Evolutionary conservation across 1,140 invertebrate genomes (phyloP), one percentile per base, ranked within the genome.

Genomic region (Orius laevigatus): DNA sequence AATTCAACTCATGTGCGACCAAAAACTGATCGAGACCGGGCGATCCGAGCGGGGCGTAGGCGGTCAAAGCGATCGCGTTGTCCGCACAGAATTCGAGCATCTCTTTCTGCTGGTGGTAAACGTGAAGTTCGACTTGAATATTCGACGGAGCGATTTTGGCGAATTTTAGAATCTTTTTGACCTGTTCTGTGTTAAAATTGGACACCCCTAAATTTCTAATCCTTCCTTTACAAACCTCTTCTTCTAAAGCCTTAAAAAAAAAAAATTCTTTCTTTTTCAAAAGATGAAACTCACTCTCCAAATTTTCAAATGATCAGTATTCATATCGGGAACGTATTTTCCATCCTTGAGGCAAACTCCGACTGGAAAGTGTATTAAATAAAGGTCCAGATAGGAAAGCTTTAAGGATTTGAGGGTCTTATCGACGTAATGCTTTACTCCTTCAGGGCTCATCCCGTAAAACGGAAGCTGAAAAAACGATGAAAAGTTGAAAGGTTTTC

Each of bases 11-110:
- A 42, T 18, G 12, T 16, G 18, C 40, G 5, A 42, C 14, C 4
- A 42, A 18, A 11, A 16, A 18, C 18, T 42, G 12, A 42, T 16
- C 12, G 10, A 51, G 38, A 10, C 36, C 44, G 9, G 74, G 77
- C 2, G 79, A 79, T 1, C 82, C 88, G 2, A 94, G 62, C 1
- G 88, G 84, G 16, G 81, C 78, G 58, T 92, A 94, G 0, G 82
- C 86, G 0, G 79, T 86, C 14, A 93, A 62, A 0, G 72, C 63
- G 19, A 93, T 86, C 18, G 77, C 70, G 53, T 81, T 67, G 5
- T 69, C 59, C 43, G 73, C 66, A 59, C 87, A 92, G 51, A 78
- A 87, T 53, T 81, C 68, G 5, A 80, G 67, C 15, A 94, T 60
- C 20, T 75, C 67, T 12, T 71, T 70, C 63, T 93, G 88, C 60